Evolutionary conservation across 1,140 invertebrate species (phyloP), one percentile per base, ranked within the genome.

Genomic region (Drosophila arizonae): DNA sequence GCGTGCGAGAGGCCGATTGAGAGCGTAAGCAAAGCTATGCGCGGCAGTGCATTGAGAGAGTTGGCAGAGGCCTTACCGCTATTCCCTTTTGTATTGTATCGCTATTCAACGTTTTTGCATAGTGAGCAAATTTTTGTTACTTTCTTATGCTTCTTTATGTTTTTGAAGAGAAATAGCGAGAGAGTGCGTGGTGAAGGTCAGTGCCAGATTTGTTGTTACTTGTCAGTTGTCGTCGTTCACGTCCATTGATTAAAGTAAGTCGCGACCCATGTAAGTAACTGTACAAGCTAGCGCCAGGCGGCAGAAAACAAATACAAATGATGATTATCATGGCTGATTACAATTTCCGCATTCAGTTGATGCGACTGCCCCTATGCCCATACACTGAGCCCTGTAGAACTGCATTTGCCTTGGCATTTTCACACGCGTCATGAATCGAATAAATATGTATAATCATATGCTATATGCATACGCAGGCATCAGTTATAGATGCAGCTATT

Each of bases 401-500:
- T 46, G 46, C 17, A 15, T 28, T 50, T 36, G 4, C 41, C 28
- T 11, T 24, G 51, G 26, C 43, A 64, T 43, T 57, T 51, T 71
- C 36, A 43, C 43, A 51, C 69, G 36, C 54, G 39, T 58, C 28
- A 69, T 69, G 57, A 62, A 57, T 72, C 13, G 46, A 43, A 52
- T 15, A 36, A 62, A 50, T 65, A 17, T 17, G 17, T 17, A 43
- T 57, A 48, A 66, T 74, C 79, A 69, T 55, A 66, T 70, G 36
- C 43, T 64, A 80, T 70, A 56, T 43, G 28, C 33, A 41, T 45
- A 46, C 21, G 36, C 50, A 26, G 13, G 28, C 48, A 63, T 46
- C 26, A 41, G 61, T 60, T 73, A 76, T 72, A 79, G 51, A 68
- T 55, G 55, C 33, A 46, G 39, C 82, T 86, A 86, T 78, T 72